These are phyloP conservation scores for Epizoanthus rinbou DNA, from an alignment of 92 coral and sea anemone species.

Conservation along the genomic window DNA sequence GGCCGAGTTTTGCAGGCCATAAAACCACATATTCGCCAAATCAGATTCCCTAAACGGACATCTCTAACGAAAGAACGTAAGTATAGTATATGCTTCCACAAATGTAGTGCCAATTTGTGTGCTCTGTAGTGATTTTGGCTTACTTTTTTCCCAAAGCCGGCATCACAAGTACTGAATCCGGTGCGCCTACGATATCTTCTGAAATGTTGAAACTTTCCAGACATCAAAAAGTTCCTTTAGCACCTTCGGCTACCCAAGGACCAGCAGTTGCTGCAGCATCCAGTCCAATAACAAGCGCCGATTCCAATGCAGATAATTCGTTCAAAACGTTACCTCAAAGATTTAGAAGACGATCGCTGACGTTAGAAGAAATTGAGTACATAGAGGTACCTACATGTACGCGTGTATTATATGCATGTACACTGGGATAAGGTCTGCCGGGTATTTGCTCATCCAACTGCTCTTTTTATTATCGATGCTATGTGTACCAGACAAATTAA, in stretches of 20 bases:
- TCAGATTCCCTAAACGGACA: conserved; percentile 85
- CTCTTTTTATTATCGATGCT: no score
- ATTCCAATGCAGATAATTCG: conserved; percentile 26
- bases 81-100: neutral
- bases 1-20: conserved; percentile 68
- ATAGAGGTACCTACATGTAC: conserved; percentile 68
- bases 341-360: conserved; percentile 70
- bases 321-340: conserved; percentile 70
- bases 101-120: no score
- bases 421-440: neutral
- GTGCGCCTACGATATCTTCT: conserved; percentile 17
- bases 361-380: conserved; percentile 86
- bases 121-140: no score
- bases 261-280: neutral
- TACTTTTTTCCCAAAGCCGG: neutral
- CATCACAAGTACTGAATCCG: neutral
- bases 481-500: no score
- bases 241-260: neutral
- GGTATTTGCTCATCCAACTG: neutral
- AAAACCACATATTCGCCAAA: conserved; percentile 81
- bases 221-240: conserved; percentile 8
- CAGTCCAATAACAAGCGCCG: neutral
- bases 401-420: neutral
- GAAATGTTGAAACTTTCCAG: conserved; percentile 38
- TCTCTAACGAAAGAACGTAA: conserved; percentile 65